phyloP scores from a whole-genome alignment of 2,113 vertebrate genomes.

The Dendrocopos noguchii region DNA sequence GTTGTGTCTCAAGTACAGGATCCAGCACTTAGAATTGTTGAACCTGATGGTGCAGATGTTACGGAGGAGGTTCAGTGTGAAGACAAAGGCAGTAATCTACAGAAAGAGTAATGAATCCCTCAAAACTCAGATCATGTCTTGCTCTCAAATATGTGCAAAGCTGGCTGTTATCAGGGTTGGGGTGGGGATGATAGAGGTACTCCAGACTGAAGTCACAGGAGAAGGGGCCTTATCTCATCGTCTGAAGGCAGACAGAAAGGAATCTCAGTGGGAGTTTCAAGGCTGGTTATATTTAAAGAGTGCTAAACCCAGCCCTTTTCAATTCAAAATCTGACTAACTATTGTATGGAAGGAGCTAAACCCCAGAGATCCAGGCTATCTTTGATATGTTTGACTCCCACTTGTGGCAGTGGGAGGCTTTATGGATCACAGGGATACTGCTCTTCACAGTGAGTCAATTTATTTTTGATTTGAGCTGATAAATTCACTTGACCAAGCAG shows the following conservation, averaged over 20 bases:
- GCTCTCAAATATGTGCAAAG: conserved; percentile 46
- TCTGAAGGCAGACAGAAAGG: conserved; percentile 63
- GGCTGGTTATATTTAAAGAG: conserved; percentile 58
- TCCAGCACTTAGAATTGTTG: neutral
- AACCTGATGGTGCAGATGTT: neutral
- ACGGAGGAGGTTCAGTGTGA: neutral
- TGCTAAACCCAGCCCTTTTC: conserved; percentile 40
- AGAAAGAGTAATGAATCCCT: neutral
- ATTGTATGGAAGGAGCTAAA: conserved; percentile 53
- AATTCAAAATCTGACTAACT: conserved; percentile 41
- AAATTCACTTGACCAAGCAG: neutral
- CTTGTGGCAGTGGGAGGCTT: conserved; percentile 25
- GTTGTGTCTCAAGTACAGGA: neutral
- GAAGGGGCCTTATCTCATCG: conserved; percentile 51
- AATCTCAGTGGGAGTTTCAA: conserved; percentile 65
- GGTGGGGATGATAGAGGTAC: conserved; percentile 44
- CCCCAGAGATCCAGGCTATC: neutral
- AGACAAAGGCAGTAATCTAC: conserved; percentile 1
- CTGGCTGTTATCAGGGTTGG: conserved; percentile 22
- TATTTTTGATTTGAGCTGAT: neutral
- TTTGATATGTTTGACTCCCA: conserved; percentile 40
- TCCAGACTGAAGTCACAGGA: conserved; percentile 56
- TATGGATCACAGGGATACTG: neutral
- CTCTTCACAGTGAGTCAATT: neutral
- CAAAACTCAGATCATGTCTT: neutral